A percentile compares a stretch with the other conserved stretches of the same genome.
phyloP scores from a whole-genome alignment of 2,888 invertebrate genomes.

The Oxyteleia sp. region DNA sequence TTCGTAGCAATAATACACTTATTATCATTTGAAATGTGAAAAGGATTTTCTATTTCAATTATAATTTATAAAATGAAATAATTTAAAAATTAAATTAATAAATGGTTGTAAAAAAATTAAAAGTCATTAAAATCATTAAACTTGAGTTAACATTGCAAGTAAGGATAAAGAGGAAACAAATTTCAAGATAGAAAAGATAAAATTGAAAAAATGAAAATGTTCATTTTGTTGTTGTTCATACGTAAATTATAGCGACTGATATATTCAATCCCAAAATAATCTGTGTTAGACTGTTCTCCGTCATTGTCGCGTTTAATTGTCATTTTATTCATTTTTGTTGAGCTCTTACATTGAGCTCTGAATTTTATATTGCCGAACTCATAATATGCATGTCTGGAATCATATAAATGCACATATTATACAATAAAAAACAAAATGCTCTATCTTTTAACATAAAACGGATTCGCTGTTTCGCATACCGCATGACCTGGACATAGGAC shows the following conservation, averaged over 20 bases:
- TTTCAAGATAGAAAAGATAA: too few species aligned
- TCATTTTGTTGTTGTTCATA: too few species aligned
- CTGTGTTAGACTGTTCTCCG: constrained; percentile 38
- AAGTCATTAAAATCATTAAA: too few species aligned
- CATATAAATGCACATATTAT: constrained; percentile 87
- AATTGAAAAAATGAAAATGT: too few species aligned
- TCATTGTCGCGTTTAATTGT: constrained; percentile 57
- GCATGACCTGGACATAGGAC: constrained; percentile 79
- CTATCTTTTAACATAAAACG: constrained; percentile 69
- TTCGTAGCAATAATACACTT: too few species aligned
- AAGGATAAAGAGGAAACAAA: too few species aligned
- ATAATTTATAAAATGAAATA: too few species aligned
- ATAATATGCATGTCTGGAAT: constrained; percentile 86
- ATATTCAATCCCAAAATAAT: constrained; percentile 37
- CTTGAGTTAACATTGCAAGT: too few species aligned
- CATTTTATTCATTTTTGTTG: constrained; percentile 77
- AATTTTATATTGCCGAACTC: constrained; percentile 84
- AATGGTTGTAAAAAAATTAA: too few species aligned
- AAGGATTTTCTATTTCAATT: too few species aligned
- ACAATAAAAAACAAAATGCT: constrained; percentile 82
- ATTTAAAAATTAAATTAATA: too few species aligned
- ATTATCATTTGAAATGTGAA: too few species aligned
- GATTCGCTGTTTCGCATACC: constrained; percentile 79
- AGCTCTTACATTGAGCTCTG: constrained; percentile 85
- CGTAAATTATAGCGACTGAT: constrained; percentile 35